Evolutionary conservation across 2,888 invertebrate genomes (phyloP).

Genomic region (Isoperla grammatica): DNA sequence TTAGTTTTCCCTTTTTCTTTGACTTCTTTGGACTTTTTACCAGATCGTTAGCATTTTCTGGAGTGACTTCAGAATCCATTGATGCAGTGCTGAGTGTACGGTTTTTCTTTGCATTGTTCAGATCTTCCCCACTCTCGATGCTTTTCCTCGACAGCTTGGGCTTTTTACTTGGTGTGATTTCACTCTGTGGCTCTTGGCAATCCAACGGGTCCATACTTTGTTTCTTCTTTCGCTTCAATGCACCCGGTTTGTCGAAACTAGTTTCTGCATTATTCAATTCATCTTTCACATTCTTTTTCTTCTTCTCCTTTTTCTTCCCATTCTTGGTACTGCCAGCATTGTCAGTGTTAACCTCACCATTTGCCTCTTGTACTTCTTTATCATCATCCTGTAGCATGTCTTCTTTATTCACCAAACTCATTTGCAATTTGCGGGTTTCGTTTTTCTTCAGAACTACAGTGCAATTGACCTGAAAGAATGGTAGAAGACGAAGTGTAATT

Average conservation of each 20-base stretch:
- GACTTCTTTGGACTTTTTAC: conserved; percentile 17
- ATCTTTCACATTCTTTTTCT: neutral
- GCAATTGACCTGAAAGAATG: neutral
- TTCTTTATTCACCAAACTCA: neutral
- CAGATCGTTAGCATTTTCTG: conserved; percentile 21
- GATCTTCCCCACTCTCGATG: too few relatives aligned
- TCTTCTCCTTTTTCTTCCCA: neutral
- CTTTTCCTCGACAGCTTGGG: too few relatives aligned
- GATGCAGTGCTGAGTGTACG: too few relatives aligned
- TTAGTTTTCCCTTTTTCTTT: conserved; percentile 21
- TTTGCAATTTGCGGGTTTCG: neutral
- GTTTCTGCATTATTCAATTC: neutral
- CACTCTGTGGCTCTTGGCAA: too few relatives aligned
- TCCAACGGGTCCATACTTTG: too few relatives aligned
- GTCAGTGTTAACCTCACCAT: conserved; percentile 12
- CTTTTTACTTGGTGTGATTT: too few relatives aligned
- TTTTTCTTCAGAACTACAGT: neutral
- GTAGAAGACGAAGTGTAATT: too few relatives aligned
- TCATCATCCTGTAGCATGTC: neutral
- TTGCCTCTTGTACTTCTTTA: conserved; percentile 20
- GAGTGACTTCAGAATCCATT: neutral
- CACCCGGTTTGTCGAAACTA: neutral
- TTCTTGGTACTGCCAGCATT: neutral
- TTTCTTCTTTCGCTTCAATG: too few relatives aligned
- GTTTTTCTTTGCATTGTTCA: too few relatives aligned